phyloP scores from a whole-genome alignment of 2,888 invertebrate species.

The Andrena fulva region DNA sequence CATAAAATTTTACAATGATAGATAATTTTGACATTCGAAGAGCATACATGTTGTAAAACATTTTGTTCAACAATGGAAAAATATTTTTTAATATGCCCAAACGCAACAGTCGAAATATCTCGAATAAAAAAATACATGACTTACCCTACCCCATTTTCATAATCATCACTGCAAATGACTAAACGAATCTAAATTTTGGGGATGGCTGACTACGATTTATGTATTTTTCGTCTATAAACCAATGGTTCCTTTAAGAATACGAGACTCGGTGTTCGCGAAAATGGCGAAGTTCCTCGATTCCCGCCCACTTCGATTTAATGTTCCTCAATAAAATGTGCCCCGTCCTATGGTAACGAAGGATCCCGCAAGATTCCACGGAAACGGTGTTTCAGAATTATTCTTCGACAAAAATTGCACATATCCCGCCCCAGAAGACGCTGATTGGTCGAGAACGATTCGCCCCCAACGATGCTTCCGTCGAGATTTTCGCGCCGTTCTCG shows the following conservation, averaged over 20 bases:
- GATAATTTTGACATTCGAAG: no score
- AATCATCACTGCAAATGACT: no score
- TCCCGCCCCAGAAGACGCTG: not conserved
- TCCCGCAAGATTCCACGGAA: not conserved
- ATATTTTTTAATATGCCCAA: no score
- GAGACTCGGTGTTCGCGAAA: no score
- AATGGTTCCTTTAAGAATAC: no score
- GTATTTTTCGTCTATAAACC: not conserved
- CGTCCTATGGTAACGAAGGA: not conserved
- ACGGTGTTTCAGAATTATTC: not conserved
- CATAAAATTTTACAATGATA: no score
- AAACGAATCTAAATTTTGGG: not conserved
- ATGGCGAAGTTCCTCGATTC: no score
- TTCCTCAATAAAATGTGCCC: not conserved
- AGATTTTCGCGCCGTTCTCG: constrained; percentile 49
- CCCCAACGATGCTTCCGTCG: constrained; percentile 22
- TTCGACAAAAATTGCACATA: constrained; percentile 5
- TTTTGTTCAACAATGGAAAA: no score
- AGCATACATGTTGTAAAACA: no score
- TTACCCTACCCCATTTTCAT: no score
- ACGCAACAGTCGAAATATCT: no score
- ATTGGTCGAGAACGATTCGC: constrained; percentile 11
- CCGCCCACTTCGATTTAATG: not conserved
- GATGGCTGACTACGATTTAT: not conserved
- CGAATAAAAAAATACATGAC: no score